Evolutionary conservation across 2,888 invertebrate genomes (phyloP).

Genomic region (Lypha dubia): DNA sequence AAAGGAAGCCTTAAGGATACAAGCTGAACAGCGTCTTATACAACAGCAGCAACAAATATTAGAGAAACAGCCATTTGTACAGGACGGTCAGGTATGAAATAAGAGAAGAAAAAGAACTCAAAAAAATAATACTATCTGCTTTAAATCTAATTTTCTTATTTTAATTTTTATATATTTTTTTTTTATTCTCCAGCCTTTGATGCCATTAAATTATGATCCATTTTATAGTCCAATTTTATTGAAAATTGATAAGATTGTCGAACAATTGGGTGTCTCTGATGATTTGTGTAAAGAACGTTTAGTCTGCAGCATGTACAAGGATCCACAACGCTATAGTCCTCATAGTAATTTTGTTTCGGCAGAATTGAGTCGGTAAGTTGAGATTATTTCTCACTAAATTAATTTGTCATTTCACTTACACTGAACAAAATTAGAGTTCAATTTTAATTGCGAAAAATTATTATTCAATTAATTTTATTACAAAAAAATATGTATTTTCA

Average conservation of each 20-base stretch:
- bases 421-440: no score
- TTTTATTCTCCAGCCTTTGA: slow-evolving; percentile 80
- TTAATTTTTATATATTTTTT: slow-evolving; percentile 1
- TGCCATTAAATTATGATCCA: slow-evolving; percentile 84
- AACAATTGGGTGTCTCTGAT: slow-evolving; percentile 88
- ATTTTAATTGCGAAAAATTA: no score
- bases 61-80: slow-evolving; percentile 83
- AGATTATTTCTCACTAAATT: not conserved
- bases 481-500: no score
- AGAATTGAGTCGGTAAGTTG: slow-evolving; percentile 92
- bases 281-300: slow-evolving; percentile 91
- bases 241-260: slow-evolving; percentile 90
- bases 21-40: slow-evolving; percentile 85
- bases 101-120: not conserved
- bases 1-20: slow-evolving; percentile 85
- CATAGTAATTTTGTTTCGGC: slow-evolving; percentile 94
- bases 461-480: no score
- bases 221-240: slow-evolving; percentile 92
- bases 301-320: slow-evolving; percentile 93
- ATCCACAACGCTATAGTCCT: slow-evolving; percentile 91
- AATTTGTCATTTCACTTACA: no score
- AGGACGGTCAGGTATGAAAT: slow-evolving; percentile 82
- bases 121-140: not conserved
- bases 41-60: slow-evolving; percentile 86
- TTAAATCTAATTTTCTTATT: no score